Base-by-base conservation (phyloP, 2,113 vertebrate genomes). In the Psophia crepitans region DNA sequence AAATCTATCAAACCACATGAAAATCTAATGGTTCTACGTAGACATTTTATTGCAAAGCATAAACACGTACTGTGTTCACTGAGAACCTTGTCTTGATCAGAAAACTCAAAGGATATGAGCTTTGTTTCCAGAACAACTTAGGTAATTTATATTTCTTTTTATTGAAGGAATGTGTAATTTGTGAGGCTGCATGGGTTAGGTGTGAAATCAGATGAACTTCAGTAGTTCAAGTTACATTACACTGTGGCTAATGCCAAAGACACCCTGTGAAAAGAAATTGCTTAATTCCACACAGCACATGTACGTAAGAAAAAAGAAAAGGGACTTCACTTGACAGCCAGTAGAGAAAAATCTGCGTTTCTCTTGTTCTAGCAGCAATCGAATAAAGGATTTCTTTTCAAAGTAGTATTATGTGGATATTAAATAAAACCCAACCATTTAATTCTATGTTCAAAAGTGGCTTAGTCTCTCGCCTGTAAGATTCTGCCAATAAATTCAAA, bases 151-250 rank as follows among this genome's bases (percentile, higher is more conserved):
- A 30, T 24, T 60, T n/a, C 32, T 78, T 87, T 80, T 84, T 84
- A 32, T 54, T 84, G 85, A 75, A 80, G 57, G 37, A 48, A 87
- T 60, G 76, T 78, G 33, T 75, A n/a, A 61, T 95, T 95, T 87
- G 44, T 84, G 60, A 92, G 93, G 79, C 88, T 94, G 82, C 60
- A 86, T n/a, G 82, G 60, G 46, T 92, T 93, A 96, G 90, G 90
- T 97, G 94, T 96, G 96, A 97, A 97, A 96, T 96, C 90, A 96
- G 88, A 93, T 92, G 92, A 96, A 96, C 93, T 93, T 95, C 76
- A 82, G 83, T 78, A 89, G 68, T 73, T 92, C n/a, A 79, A 84
- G 85, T 94, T 94, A 24, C 69, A 79, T 89, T 96, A 32, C 88
- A 87, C 90, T 97, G 96, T 92, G 76, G 91, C 88, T 96, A 96